These are phyloP conservation scores for Apomyelois bistriatella DNA, from an alignment of 2,888 invertebrate genomes.

Conservation along the genomic window DNA sequence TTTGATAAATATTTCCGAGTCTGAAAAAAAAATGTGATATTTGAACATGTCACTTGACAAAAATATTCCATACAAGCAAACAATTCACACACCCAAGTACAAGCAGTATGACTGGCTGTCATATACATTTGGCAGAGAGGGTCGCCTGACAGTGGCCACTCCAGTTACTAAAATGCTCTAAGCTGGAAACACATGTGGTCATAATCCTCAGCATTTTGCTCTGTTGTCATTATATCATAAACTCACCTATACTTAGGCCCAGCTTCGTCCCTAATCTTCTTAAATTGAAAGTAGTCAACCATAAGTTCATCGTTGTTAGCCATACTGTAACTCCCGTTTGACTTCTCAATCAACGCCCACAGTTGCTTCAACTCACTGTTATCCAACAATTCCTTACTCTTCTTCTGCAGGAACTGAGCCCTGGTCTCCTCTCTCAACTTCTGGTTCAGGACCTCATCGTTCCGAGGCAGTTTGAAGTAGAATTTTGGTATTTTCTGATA, in stretches of 20 bases:
- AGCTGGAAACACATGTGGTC: too few relatives aligned
- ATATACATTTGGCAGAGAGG: too few relatives aligned
- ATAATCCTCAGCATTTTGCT: too few relatives aligned
- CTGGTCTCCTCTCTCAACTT: slow-evolving; percentile 93
- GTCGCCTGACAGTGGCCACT: too few relatives aligned
- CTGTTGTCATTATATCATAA: too few relatives aligned
- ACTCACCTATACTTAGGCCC: slow-evolving; percentile 85
- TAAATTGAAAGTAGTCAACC: slow-evolving; percentile 92
- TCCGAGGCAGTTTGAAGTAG: slow-evolving; percentile 87
- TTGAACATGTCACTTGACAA: too few relatives aligned
- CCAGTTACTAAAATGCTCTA: too few relatives aligned
- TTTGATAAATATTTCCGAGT: too few relatives aligned
- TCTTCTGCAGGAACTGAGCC: slow-evolving; percentile 91
- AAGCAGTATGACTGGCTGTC: too few relatives aligned
- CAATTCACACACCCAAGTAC: too few relatives aligned
- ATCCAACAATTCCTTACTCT: slow-evolving; percentile 90
- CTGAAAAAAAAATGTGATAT: too few relatives aligned
- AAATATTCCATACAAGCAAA: too few relatives aligned
- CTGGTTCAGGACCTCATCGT: slow-evolving; percentile 87
- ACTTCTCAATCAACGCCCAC: slow-evolving; percentile 91
- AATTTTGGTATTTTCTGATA: slow-evolving; percentile 86
- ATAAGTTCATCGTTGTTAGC: slow-evolving; percentile 86
- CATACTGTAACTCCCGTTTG: slow-evolving; percentile 86
- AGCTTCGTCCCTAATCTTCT: slow-evolving; percentile 86
- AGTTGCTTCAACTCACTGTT: slow-evolving; percentile 92